These are phyloP conservation scores for Drosophila mimica DNA, from an alignment of 2,888 invertebrate genomes.

Conservation along the genomic window DNA sequence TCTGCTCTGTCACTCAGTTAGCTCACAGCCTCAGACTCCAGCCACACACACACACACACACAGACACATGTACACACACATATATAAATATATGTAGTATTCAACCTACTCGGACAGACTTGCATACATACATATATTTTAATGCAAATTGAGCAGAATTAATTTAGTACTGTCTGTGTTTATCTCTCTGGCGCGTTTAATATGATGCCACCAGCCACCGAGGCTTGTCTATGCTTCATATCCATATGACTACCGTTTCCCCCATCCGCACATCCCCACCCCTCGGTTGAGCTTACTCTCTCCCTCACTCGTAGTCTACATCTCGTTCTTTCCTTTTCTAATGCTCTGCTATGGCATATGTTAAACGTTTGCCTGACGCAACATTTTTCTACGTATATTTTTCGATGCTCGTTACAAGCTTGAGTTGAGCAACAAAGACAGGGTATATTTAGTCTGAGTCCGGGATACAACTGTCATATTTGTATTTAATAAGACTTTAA, in stretches of 20 bases:
- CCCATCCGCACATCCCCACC: background rate
- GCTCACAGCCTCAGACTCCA: background rate
- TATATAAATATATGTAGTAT: constrained; percentile 3
- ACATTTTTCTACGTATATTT: constrained; percentile 54
- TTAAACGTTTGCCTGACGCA: constrained; percentile 75
- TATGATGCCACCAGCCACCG: constrained; percentile 55
- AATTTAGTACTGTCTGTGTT: constrained; percentile 80
- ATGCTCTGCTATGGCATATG: constrained; percentile 59
- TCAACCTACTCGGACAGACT: constrained; percentile 6
- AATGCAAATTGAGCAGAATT: constrained; percentile 82
- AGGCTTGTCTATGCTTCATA: constrained; percentile 31
- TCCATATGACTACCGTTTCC: constrained; percentile 24
- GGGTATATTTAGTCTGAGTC: constrained; percentile 16
- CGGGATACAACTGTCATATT: too few species aligned
- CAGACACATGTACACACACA: background rate
- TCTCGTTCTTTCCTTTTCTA: constrained; percentile 16
- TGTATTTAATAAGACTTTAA: background rate
- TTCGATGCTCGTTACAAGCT: constrained; percentile 37
- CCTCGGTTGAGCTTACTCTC: constrained; percentile 27
- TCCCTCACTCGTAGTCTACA: background rate
- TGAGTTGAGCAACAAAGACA: background rate
- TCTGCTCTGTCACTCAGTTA: constrained; percentile 35
- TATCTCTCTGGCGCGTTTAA: constrained; percentile 77
- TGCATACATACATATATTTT: constrained; percentile 59
- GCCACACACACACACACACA: background rate